Conservation (phyloP, 2,113 vertebrate species). For the Stictonetta naevosa region DNA sequence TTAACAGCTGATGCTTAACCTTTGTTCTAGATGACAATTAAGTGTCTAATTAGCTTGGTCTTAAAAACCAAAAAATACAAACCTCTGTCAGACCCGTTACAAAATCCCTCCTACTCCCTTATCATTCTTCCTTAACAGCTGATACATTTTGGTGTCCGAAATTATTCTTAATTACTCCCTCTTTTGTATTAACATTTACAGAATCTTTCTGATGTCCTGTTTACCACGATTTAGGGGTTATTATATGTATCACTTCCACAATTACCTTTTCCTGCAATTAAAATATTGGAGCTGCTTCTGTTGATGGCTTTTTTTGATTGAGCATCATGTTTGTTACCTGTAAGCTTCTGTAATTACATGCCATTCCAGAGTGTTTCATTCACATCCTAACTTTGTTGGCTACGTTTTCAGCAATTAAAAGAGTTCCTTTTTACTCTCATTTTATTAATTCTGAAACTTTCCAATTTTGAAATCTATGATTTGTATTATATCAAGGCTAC, state of each 20-base stretch:
- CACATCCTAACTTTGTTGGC: constrained; percentile 38
- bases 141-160: constrained; percentile 31
- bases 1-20: constrained; percentile 61
- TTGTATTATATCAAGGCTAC: background rate
- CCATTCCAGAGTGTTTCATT: background rate
- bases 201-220: constrained; percentile 28
- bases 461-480: background rate
- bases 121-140: constrained; percentile 4
- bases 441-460: constrained; percentile 24
- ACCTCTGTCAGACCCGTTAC: background rate
- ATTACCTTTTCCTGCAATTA: constrained; percentile 45
- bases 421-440: background rate
- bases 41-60: constrained; percentile 64
- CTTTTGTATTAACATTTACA: constrained; percentile 15
- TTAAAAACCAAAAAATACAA: background rate
- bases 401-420: background rate
- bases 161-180: constrained; percentile 11
- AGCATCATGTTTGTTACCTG: background rate
- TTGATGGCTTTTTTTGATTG: constrained; percentile 1
- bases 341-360: constrained; percentile 11
- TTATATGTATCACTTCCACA: background rate
- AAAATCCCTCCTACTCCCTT: constrained; percentile 36
- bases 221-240: background rate
- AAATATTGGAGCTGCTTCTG: background rate
- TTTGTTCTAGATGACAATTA: constrained; percentile 54